Base-by-base conservation (phyloP, 1,140 invertebrate genomes). In the Drosophila orena region DNA sequence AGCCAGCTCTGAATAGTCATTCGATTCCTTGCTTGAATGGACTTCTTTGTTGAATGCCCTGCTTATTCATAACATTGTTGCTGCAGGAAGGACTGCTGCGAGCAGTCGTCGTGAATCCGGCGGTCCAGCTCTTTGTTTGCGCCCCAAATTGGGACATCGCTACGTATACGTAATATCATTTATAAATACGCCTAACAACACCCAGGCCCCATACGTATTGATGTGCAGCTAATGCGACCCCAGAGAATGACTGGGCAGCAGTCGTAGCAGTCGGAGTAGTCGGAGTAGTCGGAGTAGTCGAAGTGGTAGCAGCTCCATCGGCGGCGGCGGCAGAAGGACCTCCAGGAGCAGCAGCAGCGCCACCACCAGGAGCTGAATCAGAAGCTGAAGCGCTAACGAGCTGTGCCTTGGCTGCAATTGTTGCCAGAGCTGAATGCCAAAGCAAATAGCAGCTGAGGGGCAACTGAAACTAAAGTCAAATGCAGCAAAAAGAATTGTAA, bases 351-450 rank as follows among this genome's bases (percentile, higher is more conserved):
- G 42, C 34, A 44, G 56, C 12, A 27, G 14, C n/a, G 59, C 24
- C 37, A 27, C 30, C 15, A 54, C 43, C 38, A 37, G 17, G 38
- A 49, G 34, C 35, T 42, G 53, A 4, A 55, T 46, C 58, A 42
- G 43, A n/a, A 75, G 58, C 59, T 38, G 59, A 46, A 80, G 81
- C 84, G 85, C 84, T 89, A 89, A 89, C 84, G 84, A 89, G 85
- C 84, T 69, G 57, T 88, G 84, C 83, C 84, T 89, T 89, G 76
- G 84, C 72, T 89, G 77, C 84, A 89, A 89, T 89, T 89, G 84
- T 89, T 89, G 84, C 79, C 84, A 84, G 76, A 84, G 84, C 73
- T 84, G 84, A 90, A 83, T 84, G 84, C 84, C 84, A 90, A 89
- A 84, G 84, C 84, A 88, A 88, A 89, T 86, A 83, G 79, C 84